Conservation (phyloP, 1,140 invertebrate genomes). For the Pseudomyrmex flavicornis region DNA sequence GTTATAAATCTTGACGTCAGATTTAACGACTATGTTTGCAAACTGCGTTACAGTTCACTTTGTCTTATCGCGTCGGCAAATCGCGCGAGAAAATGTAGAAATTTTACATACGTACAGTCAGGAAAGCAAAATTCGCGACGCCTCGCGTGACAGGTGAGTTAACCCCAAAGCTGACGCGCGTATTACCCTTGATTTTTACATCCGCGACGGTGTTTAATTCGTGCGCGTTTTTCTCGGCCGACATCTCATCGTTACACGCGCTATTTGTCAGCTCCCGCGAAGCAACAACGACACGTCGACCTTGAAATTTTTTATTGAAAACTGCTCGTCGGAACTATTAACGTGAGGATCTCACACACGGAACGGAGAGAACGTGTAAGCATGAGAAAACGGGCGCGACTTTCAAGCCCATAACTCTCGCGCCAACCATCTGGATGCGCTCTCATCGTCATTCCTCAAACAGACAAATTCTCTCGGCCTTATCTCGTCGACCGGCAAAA, state of each 20-base stretch:
- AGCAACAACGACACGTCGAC: neutral
- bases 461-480: neutral
- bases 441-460: constrained; percentile 12
- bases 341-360: neutral
- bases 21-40: neutral
- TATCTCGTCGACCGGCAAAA: constrained; percentile 7
- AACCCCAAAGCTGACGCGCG: constrained; percentile 49
- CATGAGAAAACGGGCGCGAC: constrained; percentile 40
- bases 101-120: no score
- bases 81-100: neutral
- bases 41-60: neutral
- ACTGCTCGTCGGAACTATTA: constrained; percentile 16
- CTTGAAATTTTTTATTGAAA: constrained; percentile 54
- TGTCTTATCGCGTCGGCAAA: neutral
- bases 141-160: constrained; percentile 33
- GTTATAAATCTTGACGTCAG: constrained; percentile 19
- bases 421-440: constrained; percentile 35
- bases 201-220: neutral
- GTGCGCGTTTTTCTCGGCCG: neutral
- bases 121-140: neutral
- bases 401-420: constrained; percentile 37
- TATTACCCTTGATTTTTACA: neutral
- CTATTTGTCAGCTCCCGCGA: neutral
- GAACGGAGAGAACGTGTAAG: neutral
- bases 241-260: neutral